Base-by-base conservation (phyloP, 2,888 invertebrate species). In the Meloe dianella region DNA sequence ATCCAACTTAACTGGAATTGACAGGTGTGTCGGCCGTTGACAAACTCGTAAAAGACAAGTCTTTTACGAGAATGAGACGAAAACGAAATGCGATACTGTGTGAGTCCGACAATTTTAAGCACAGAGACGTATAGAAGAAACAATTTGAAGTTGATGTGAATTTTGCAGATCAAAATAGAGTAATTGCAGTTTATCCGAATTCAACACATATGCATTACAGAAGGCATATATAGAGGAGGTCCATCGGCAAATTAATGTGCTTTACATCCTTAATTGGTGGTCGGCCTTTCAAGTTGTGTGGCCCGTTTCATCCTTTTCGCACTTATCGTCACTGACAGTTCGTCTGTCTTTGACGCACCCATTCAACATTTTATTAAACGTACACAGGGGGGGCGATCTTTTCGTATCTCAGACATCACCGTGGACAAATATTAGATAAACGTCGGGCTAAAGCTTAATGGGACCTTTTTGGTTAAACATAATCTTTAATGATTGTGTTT, bases 371-470 rank as follows among this genome's bases (percentile, higher is more conserved):
- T 8, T 20, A 47, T 8, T 47, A 9, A 20, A 10, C 4, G 8
- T 8, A 20, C 8, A 20, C 20, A 20, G 9, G 20, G 22, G 54
- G 54, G 54, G 12, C 20, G 54, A 24, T 54, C 54, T 22, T 22
- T 14, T 78, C 76, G 74, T 78, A 79, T 80, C 78, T 75, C 78
- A 77, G 80, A 81, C 80, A 79, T 77, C 77, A 75, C 79, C 81
- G 81, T 82, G 81, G 82, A 83, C 83, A 83, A 82, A 83, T 82
- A 82, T 82, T 83, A 82, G 82, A 83, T 83, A 83, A 82, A 82
- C 80, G 80, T 79, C 78, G 78, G 54, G 24, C 54, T 24, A 54
- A 24, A 54, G 76, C 77, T 80, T 83, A 82, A 82, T 82, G 81
- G 82, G 81, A 65, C 79, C 80, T 81, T 82, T 83, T 82, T 83